Evolutionary conservation across 2,113 vertebrate genomes (phyloP).

Genomic region (Nannobrachium achirus): DNA sequence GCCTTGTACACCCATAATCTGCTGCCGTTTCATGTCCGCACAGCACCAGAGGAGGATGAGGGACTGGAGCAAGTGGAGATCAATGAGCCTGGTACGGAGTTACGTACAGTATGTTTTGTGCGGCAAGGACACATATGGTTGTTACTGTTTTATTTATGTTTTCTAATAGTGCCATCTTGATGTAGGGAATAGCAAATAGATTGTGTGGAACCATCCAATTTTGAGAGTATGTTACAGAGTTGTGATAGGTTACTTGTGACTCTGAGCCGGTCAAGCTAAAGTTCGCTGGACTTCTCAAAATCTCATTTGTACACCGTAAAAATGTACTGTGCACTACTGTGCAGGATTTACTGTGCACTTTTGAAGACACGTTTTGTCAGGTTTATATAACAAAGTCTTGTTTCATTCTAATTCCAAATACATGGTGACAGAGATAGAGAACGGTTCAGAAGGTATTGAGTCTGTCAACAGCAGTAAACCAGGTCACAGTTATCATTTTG

Average conservation of each 20-base stretch:
- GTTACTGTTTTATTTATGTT: constrained; percentile 5
- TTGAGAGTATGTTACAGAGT: too few relatives aligned
- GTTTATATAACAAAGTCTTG: constrained; percentile 6
- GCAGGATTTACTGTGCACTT: background rate
- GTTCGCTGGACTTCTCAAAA: too few relatives aligned
- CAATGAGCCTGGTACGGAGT: constrained; percentile 70
- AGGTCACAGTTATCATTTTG: constrained; percentile 20
- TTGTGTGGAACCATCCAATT: too few relatives aligned
- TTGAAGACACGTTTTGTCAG: too few relatives aligned
- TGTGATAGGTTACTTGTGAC: too few relatives aligned
- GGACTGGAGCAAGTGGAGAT: constrained; percentile 75
- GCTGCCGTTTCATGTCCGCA: constrained; percentile 72
- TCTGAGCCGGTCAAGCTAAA: too few relatives aligned
- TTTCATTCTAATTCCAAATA: background rate
- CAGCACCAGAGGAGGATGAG: constrained; percentile 67
- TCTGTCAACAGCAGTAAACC: too few relatives aligned
- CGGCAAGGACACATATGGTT: constrained; percentile 27
- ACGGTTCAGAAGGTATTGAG: too few relatives aligned
- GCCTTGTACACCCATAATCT: constrained; percentile 75
- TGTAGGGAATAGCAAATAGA: constrained; percentile 6
- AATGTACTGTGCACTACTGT: too few relatives aligned
- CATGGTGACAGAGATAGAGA: too few relatives aligned
- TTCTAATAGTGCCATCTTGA: constrained; percentile 47
- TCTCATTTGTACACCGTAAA: too few relatives aligned
- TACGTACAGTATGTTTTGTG: constrained; percentile 31